Base-by-base conservation (phyloP, 2,797 vertebrate genomes). In the Enteromius mattozi region DNA sequence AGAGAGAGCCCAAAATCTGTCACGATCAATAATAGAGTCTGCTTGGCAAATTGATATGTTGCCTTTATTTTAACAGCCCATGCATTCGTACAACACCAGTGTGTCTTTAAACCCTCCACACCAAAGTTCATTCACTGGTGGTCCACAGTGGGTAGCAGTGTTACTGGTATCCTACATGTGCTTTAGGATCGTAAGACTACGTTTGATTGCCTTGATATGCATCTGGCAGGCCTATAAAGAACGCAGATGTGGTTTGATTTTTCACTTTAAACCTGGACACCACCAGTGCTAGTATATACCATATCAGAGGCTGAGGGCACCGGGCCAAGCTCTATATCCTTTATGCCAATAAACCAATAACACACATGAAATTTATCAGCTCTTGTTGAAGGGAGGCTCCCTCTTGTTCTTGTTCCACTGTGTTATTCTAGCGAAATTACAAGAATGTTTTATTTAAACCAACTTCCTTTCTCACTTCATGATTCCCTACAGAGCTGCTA, bases 171-270 rank as follows among this genome's bases (percentile, higher is more conserved):
- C 71, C 82, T 85, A 45, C 80, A 71, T 82, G 84, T 80, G 54
- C 80, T 84, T 87, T n/a, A 21, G 70, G 77, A 77, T 81, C 72
- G 56, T 82, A 86, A 68, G 79, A 80, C 87, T 68, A 84, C 45
- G 59, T 89, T 89, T 87, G 88, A 85, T 81, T 87, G 87, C 72
- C 47, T 54, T 86, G 79, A 85, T 86, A 30, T 88, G 80, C 88
- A 72, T 90, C 88, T 93, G 91, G 92, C 84, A 87, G 74, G 33
- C 42, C 66, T 85, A 75, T 63, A 90, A 89, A 89, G 89, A 21
- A 66, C 10, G 30, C 54, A 88, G 88, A 86, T 80, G 84, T 81
- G 79, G 74, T 87, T 87, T 81, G 66, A 3, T 66, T 85, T 85
- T 84, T 82, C 63, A 84, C 84, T 88, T 81, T 70, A 81, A 47